Conservation (phyloP, 2,113 vertebrate genomes). For the Meleagris gallopavo region DNA sequence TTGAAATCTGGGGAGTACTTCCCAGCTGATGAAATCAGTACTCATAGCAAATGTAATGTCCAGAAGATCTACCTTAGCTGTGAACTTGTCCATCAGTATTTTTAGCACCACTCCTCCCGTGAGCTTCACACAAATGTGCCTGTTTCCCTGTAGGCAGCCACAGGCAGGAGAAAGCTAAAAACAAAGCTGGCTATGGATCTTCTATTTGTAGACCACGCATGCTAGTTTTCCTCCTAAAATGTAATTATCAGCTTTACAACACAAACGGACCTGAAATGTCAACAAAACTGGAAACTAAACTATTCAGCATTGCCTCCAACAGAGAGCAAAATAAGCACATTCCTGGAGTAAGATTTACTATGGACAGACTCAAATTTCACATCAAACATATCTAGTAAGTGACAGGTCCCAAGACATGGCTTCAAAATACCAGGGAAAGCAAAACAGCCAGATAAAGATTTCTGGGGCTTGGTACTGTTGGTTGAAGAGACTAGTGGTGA, state of each 20-base stretch:
- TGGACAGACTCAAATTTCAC: constrained; percentile 11
- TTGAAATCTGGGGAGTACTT: neutral
- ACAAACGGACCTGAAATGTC: neutral
- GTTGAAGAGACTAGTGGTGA: neutral
- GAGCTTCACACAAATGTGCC: neutral
- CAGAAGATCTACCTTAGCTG: neutral
- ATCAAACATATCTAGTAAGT: constrained; percentile 17
- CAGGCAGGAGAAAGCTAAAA: neutral
- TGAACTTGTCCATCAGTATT: neutral
- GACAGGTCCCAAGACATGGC: constrained; percentile 9
- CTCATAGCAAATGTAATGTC: neutral
- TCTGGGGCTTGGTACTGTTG: neutral
- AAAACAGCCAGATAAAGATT: neutral
- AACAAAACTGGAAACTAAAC: neutral
- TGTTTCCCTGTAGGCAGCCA: neutral
- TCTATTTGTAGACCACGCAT: neutral
- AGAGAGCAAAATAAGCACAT: constrained; percentile 42
- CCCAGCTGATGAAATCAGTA: neutral
- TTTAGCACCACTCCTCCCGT: neutral
- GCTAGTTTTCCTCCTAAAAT: neutral
- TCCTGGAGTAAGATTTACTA: constrained; percentile 6
- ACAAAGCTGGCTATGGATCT: neutral
- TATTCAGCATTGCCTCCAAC: constrained; percentile 12
- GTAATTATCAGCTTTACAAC: constrained; percentile 17
- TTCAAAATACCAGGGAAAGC: neutral